These are phyloP conservation scores for Dromococcyx pavoninus DNA, from an alignment of 2,797 vertebrate genomes.

Conservation along the genomic window DNA sequence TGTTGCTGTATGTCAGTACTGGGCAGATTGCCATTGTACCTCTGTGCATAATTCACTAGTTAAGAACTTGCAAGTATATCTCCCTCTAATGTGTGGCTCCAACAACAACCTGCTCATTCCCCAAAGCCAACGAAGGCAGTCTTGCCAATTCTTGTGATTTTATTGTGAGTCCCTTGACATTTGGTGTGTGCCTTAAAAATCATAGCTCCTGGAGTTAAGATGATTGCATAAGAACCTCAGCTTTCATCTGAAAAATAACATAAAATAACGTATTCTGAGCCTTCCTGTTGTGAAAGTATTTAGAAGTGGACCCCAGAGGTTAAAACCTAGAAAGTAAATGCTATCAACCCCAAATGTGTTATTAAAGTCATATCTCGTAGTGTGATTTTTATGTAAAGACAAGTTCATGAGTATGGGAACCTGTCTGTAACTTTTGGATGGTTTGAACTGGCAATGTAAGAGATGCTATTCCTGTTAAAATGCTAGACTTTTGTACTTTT, in stretches of 20 bases:
- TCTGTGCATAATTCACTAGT: constrained; percentile 49
- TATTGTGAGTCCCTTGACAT: constrained; percentile 54
- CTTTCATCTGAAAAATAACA: constrained; percentile 51
- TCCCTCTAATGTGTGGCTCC: constrained; percentile 64
- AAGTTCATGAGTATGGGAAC: constrained; percentile 30
- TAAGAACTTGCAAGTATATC: constrained; percentile 43
- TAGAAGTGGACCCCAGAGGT: constrained; percentile 24
- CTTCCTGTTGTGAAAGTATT: constrained; percentile 47
- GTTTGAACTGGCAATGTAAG: not conserved
- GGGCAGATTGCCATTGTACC: constrained; percentile 57
- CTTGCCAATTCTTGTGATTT: constrained; percentile 64
- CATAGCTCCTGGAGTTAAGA: constrained; percentile 60
- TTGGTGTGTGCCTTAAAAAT: constrained; percentile 61
- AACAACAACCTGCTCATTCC: constrained; percentile 65
- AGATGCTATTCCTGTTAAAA: not conserved
- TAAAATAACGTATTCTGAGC: constrained; percentile 37
- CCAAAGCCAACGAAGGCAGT: constrained; percentile 17
- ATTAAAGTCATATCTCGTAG: not conserved
- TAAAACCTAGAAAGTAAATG: constrained; percentile 25
- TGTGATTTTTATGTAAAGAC: constrained; percentile 29
- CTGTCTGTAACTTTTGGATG: constrained; percentile 53
- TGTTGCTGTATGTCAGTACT: constrained; percentile 57
- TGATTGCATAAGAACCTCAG: constrained; percentile 44
- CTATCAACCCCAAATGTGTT: not conserved
- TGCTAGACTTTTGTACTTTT: not conserved